Evolutionary conservation across 2,113 vertebrate species (phyloP).

Genomic region (Echinops telfairi): DNA sequence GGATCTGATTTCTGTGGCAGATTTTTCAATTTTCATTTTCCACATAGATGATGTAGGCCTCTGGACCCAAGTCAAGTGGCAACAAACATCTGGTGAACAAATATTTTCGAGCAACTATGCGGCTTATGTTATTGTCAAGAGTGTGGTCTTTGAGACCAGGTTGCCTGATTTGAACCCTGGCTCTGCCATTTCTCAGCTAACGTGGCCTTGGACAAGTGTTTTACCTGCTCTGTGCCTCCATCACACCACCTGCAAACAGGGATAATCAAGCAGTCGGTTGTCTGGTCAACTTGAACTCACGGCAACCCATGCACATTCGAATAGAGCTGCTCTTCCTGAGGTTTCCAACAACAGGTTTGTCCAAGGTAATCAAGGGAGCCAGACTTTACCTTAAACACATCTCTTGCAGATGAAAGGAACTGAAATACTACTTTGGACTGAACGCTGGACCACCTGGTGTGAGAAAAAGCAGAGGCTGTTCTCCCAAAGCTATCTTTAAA

Average conservation of each 20-base stretch:
- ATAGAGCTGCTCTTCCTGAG: neutral
- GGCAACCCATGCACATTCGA: neutral
- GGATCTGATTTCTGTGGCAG: neutral
- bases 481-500: too few relatives aligned
- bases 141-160: neutral
- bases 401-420: too few relatives aligned
- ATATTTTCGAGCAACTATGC: neutral
- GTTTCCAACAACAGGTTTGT: neutral
- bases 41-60: neutral
- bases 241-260: neutral
- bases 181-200: neutral
- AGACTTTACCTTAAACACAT: too few relatives aligned
- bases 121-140: neutral
- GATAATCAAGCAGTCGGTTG: neutral
- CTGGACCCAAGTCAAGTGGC: neutral
- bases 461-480: too few relatives aligned
- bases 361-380: neutral
- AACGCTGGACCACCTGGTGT: too few relatives aligned
- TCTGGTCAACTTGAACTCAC: neutral
- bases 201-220: neutral
- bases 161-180: neutral
- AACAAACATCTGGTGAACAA: neutral
- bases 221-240: neutral
- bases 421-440: too few relatives aligned
- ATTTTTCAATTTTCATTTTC: neutral